Evolutionary conservation across 2,888 invertebrate genomes (phyloP).

Genomic region (Ochropacha duplaris): DNA sequence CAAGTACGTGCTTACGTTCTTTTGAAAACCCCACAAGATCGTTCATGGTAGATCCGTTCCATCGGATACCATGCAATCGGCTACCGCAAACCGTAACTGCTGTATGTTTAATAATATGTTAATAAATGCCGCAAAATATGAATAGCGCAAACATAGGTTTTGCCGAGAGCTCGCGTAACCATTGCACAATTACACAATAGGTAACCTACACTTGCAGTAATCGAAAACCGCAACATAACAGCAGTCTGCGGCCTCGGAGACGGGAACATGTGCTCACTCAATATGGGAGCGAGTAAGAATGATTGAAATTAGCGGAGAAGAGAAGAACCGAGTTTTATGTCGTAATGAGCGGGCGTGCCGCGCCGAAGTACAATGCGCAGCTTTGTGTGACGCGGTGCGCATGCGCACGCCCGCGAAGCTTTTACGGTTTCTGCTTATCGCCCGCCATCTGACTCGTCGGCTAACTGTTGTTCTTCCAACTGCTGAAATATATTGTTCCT

Average conservation of each 20-base stretch:
- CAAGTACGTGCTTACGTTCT: constrained; percentile 34
- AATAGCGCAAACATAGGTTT: constrained; percentile 49
- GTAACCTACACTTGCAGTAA: constrained; percentile 55
- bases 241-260: constrained; percentile 60
- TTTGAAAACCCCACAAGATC: constrained; percentile 23
- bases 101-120: constrained; percentile 47
- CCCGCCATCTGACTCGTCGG: constrained; percentile 67
- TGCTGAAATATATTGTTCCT: constrained; percentile 11
- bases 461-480: constrained; percentile 41
- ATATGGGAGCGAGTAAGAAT: constrained; percentile 58
- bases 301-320: constrained; percentile 59
- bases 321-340: constrained; percentile 48
- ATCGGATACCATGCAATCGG: constrained; percentile 26
- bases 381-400: constrained; percentile 41
- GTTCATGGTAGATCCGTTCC: constrained; percentile 16
- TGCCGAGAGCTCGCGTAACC: constrained; percentile 42
- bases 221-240: constrained; percentile 71
- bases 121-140: constrained; percentile 49
- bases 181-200: constrained; percentile 54
- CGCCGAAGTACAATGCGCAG: constrained; percentile 40
- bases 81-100: constrained; percentile 55
- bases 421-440: constrained; percentile 73
- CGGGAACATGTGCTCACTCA: constrained; percentile 67
- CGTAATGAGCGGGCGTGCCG: constrained; percentile 56
- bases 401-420: constrained; percentile 52